Evolutionary conservation across 2,113 vertebrate genomes (phyloP).

Genomic region (Entelurus aequoreus): DNA sequence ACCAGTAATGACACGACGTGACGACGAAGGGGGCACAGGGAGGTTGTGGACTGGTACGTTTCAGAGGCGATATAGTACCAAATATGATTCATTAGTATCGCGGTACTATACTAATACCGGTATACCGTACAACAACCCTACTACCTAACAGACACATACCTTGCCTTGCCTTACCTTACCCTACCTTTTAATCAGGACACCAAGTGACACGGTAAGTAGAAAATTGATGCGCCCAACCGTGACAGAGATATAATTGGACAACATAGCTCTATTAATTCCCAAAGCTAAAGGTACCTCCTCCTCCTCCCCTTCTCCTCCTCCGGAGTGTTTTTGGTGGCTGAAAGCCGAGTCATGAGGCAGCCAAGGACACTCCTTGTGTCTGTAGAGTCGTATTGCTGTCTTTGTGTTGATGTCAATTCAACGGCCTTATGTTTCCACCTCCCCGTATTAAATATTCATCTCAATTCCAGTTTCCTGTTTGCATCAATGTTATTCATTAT

Average conservation of each 20-base stretch:
- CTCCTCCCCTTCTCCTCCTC: neutral
- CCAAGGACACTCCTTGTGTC: conserved; percentile 74
- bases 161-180: neutral
- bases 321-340: conserved; percentile 46
- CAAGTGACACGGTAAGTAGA: conserved; percentile 18
- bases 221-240: conserved; percentile 39
- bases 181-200: neutral
- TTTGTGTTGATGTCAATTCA: conserved; percentile 77
- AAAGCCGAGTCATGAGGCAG: conserved; percentile 44
- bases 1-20: no score
- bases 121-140: no score
- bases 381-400: conserved; percentile 65
- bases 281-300: conserved; percentile 54
- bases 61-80: no score
- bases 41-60: no score
- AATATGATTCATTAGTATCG: no score
- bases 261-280: conserved; percentile 33
- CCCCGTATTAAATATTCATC: conserved; percentile 74
- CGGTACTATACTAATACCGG: no score
- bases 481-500: conserved; percentile 75
- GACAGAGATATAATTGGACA: conserved; percentile 40
- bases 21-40: no score
- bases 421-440: conserved; percentile 69
- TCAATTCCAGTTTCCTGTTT: conserved; percentile 73
- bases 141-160: no score